Conservation (phyloP, 2,888 invertebrate species). For the Athripsodes cinereus region DNA sequence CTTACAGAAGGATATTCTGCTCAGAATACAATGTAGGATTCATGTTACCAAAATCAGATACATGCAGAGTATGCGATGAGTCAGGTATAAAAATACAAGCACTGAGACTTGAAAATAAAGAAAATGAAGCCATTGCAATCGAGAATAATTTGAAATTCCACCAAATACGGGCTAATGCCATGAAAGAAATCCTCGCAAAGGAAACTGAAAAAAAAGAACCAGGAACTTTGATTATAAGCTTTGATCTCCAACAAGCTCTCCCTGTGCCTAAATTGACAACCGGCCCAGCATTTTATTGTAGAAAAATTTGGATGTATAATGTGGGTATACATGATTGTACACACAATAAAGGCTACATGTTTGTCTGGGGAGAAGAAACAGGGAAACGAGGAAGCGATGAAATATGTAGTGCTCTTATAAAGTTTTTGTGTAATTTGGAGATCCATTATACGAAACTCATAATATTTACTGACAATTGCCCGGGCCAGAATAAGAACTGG, state of each 20-base stretch:
- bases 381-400: not conserved
- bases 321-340: not conserved
- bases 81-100: not conserved
- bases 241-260: not conserved
- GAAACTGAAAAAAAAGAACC: not conserved
- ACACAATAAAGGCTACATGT: not conserved
- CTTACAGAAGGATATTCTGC: not conserved
- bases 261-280: not conserved
- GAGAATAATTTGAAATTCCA: not conserved
- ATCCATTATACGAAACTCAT: too few species aligned
- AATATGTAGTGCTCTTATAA: not conserved
- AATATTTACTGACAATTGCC: too few species aligned
- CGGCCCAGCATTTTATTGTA: constrained; percentile 1
- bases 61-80: not conserved
- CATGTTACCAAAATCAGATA: not conserved
- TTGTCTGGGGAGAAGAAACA: not conserved
- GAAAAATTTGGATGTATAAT: not conserved
- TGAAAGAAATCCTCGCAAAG: not conserved
- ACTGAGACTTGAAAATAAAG: not conserved
- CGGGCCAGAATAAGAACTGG: too few species aligned
- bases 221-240: not conserved
- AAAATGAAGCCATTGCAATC: not conserved
- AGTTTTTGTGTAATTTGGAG: not conserved
- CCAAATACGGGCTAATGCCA: not conserved
- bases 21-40: not conserved